phyloP scores from a whole-genome alignment of 2,888 invertebrate species.

The Drosophila leonis region DNA sequence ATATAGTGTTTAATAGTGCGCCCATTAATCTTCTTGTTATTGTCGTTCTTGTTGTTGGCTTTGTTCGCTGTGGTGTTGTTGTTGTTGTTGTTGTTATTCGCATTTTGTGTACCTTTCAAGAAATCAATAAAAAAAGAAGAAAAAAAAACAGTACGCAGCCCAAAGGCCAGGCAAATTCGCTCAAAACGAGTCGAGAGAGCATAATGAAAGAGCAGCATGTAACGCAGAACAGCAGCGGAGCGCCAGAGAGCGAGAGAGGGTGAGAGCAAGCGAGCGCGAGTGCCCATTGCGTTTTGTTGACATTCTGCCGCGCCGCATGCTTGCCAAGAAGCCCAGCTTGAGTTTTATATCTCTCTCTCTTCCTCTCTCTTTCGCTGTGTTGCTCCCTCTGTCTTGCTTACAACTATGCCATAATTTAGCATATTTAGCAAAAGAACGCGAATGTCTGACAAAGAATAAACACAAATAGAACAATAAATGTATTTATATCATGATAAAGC shows the following conservation, averaged over 20 bases:
- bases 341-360: conserved; percentile 3
- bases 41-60: conserved; percentile 47
- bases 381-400: conserved; percentile 12
- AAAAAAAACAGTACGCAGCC: conserved; percentile 71
- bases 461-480: conserved; percentile 26
- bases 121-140: conserved; percentile 83
- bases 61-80: conserved; percentile 58
- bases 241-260: conserved; percentile 1
- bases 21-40: conserved; percentile 30
- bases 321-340: conserved; percentile 31
- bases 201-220: conserved; percentile 16
- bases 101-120: conserved; percentile 83
- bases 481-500: conserved; percentile 32
- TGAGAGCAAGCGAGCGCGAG: conserved; percentile 11
- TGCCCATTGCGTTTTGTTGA: conserved; percentile 66
- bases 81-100: conserved; percentile 78
- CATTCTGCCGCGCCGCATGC: conserved; percentile 57
- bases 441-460: conserved; percentile 18
- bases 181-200: conserved; percentile 68
- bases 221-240: conserved; percentile 11
- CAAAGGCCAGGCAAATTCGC: conserved; percentile 72
- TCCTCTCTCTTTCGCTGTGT: neutral
- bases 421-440: conserved; percentile 60
- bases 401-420: conserved; percentile 53
- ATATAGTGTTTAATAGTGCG: conserved; percentile 32